These are phyloP conservation scores for honey bee (Apis mellifera) DNA, from an alignment of 1,140 invertebrate species.

Conservation along the genomic window Amel_HAv3.1 CM009935.2:3373001-3373500, in stretches of 20 bases:
- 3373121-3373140: background rate
- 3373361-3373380: background rate
- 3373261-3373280: constrained; percentile 54
- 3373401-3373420: background rate
- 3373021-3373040: constrained; percentile 78
- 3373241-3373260: constrained; percentile 66
- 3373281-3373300: constrained; percentile 52
- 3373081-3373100: background rate
- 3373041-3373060: constrained; percentile 71
- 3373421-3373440: background rate
- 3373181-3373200: constrained; percentile 13
- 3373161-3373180: constrained; percentile 9
- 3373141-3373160: background rate
- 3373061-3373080: constrained; percentile 48
- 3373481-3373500: too few relatives aligned
- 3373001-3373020: constrained; percentile 77
- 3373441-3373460: too few relatives aligned
- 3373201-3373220: constrained; percentile 20
- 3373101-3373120: background rate
- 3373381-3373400: constrained; percentile 37
- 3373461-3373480: too few relatives aligned
- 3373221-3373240: constrained; percentile 38
- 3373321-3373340: background rate
- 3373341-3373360: background rate
- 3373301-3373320: constrained; percentile 27